Evolutionary conservation across 1,140 invertebrate genomes (phyloP).

Genomic region (Caerostris darwini): DNA sequence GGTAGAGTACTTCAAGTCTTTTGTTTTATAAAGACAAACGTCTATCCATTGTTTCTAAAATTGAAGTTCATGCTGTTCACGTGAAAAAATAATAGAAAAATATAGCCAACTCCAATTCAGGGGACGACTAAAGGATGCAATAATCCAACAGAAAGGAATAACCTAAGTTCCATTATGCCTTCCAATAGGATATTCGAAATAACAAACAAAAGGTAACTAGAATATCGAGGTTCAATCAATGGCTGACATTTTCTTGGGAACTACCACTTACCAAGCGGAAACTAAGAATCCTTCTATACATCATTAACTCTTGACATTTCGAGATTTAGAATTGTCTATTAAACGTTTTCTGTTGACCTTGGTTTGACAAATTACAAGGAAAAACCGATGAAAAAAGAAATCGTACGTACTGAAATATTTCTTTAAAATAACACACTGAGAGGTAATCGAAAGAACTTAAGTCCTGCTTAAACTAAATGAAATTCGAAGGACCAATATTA

Average conservation of each 20-base stretch:
- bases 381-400: background rate
- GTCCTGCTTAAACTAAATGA: background rate
- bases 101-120: background rate
- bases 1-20: background rate
- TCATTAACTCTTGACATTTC: constrained; percentile 28
- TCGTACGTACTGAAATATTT: background rate
- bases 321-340: background rate
- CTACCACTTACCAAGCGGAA: background rate
- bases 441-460: background rate
- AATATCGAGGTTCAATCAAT: background rate
- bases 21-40: background rate
- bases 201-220: background rate
- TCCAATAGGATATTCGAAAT: background rate
- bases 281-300: background rate
- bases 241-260: background rate
- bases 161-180: background rate
- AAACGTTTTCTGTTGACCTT: constrained; percentile 16
- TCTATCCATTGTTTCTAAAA: background rate
- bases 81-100: background rate
- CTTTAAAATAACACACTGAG: background rate
- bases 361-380: constrained; percentile 12
- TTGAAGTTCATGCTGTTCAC: background rate
- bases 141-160: background rate
- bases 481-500: background rate
- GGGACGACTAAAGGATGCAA: background rate